Evolutionary conservation across 2,113 vertebrate species (phyloP).

Genomic region (Peromyscus californicus): DNA sequence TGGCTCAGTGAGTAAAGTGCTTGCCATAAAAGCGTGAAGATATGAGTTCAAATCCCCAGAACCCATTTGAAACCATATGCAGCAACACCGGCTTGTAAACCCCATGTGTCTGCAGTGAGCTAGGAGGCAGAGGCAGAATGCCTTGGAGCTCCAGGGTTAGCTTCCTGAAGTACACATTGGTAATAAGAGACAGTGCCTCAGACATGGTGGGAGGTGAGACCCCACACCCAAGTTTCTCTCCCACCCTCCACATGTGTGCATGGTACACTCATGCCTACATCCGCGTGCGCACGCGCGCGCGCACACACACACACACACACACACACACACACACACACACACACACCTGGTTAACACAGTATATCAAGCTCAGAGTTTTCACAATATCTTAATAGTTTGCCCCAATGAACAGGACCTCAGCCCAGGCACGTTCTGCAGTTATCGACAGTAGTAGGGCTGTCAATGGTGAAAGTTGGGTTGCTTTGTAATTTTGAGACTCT

Average conservation of each 20-base stretch:
- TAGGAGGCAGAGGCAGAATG: neutral
- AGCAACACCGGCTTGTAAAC: neutral
- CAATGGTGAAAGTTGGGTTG: no score
- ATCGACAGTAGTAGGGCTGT: neutral
- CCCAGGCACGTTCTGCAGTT: no score
- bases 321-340: neutral
- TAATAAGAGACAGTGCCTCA: neutral
- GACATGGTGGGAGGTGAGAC: neutral
- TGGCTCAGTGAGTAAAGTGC: neutral
- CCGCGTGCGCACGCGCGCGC: fast-evolving
- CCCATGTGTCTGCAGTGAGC: neutral
- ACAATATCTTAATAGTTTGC: neutral
- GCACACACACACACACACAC: neutral
- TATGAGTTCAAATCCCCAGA: neutral
- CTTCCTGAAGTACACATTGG: neutral
- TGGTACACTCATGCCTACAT: neutral
- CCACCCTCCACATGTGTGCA: neutral
- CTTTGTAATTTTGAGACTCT: neutral
- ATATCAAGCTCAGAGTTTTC: neutral
- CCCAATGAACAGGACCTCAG: neutral
- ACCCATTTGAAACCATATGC: neutral
- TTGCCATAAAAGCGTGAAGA: neutral
- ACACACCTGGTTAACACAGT: neutral
- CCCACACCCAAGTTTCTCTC: neutral
- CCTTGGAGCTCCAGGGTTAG: neutral